Evolutionary conservation across 2,888 invertebrate species (phyloP), one percentile per base, ranked within the genome.

Genomic region (Phengaris alcon): DNA sequence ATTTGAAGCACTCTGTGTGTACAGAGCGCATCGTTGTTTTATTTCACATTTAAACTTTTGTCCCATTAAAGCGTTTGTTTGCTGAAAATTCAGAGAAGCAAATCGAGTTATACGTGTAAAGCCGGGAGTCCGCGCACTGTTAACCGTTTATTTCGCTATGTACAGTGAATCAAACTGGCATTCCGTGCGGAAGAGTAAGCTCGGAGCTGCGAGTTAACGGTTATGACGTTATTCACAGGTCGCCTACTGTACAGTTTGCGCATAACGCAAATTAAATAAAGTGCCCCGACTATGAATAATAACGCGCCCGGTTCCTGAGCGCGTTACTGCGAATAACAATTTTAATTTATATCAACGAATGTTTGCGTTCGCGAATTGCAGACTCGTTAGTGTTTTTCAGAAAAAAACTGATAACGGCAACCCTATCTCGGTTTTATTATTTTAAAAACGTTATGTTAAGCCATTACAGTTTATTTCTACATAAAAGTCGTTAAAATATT

Each of bases 231-330:
- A 74, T 77, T 74, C 69, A 74, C 75, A 75, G 72, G 73, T 74
- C 68, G 76, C 75, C 57, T 69, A 57, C 68, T 76, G 76, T 77
- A 78, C 76, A 55, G 85, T 88, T 87, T 87, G 85, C 85, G 87
- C 86, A 86, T 88, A 88, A 88, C 86, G 86, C 86, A 90, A 92
- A 91, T 92, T 91, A 89, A 90, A 91, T 91, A 89, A 89, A 87
- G 85, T 86, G 86, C 86, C 87, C 85, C 84, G 87, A 86, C 87
- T 88, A 85, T 86, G 86, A 88, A 86, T 88, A 87, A 87, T 86
- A 84, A 82, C 79, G 73, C 72, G 76, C 77, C 78, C 77, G 73
- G 77, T 77, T 79, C 78, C 79, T 76, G 77, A 79, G 79, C 80
- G 79, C 79, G 79, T 78, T 80, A 79, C 74, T 54, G 74, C 75